phyloP scores from a whole-genome alignment of 2,113 vertebrate species.

The Tachycineta bicolor region DNA sequence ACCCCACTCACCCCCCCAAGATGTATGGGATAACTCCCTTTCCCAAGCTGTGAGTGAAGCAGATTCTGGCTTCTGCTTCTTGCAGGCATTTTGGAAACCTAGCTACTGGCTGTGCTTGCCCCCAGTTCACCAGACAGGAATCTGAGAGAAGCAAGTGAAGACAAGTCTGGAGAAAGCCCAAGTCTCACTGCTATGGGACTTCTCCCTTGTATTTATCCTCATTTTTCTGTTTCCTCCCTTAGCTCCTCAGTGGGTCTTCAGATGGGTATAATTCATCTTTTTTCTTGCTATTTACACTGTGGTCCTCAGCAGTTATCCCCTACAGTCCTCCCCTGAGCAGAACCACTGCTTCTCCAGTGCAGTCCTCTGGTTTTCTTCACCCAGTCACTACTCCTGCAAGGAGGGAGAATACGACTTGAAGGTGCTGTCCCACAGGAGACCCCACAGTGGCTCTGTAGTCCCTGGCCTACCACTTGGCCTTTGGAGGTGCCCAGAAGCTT shows the following conservation, averaged over 20 bases:
- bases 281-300: neutral
- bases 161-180: neutral
- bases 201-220: neutral
- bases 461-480: neutral
- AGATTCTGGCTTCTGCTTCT: neutral
- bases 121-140: neutral
- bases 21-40: neutral
- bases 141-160: neutral
- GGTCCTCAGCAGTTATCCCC: neutral
- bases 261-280: neutral
- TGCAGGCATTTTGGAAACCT: neutral
- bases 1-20: neutral
- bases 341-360: neutral
- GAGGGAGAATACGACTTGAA: neutral
- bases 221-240: neutral
- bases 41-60: neutral
- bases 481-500: neutral
- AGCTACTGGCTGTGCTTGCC: neutral
- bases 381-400: neutral
- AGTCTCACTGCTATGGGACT: neutral
- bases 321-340: neutral
- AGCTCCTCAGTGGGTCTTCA: neutral
- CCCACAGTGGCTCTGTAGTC: neutral
- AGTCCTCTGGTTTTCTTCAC: neutral
- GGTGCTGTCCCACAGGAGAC: neutral